Conservation (phyloP, 2,888 invertebrate genomes). For the Eudemis profundana region DNA sequence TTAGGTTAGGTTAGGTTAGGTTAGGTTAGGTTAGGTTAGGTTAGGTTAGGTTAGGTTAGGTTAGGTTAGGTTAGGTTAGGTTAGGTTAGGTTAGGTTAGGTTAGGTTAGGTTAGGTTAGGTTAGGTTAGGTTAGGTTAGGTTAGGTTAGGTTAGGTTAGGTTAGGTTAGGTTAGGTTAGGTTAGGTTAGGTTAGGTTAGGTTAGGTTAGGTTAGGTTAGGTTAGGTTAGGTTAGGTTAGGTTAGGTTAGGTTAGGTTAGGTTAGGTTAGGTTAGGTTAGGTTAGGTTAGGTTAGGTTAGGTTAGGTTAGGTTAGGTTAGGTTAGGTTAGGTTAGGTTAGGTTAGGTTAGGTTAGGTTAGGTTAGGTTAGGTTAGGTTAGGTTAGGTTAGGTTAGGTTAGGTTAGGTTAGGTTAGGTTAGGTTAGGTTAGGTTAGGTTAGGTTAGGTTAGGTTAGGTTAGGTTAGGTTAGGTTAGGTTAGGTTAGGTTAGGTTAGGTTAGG, state of each 20-base stretch:
- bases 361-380: constrained; percentile 47
- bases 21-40: too few relatives aligned
- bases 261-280: constrained; percentile 44
- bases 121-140: constrained; percentile 33
- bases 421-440: constrained; percentile 46
- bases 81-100: too few relatives aligned
- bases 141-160: constrained; percentile 34
- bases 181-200: constrained; percentile 33
- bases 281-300: constrained; percentile 40
- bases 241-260: constrained; percentile 42
- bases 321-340: constrained; percentile 48
- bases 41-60: too few relatives aligned
- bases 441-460: constrained; percentile 46
- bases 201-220: constrained; percentile 43
- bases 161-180: constrained; percentile 22
- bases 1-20: too few relatives aligned
- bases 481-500: constrained; percentile 33
- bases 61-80: too few relatives aligned
- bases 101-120: constrained; percentile 37
- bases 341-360: constrained; percentile 47
- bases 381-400: constrained; percentile 43
- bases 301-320: constrained; percentile 45
- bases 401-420: constrained; percentile 30
- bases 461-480: constrained; percentile 41
- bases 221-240: constrained; percentile 16